phyloP scores from a whole-genome alignment of 2,113 vertebrate genomes.

The Eurypyga helias region DNA sequence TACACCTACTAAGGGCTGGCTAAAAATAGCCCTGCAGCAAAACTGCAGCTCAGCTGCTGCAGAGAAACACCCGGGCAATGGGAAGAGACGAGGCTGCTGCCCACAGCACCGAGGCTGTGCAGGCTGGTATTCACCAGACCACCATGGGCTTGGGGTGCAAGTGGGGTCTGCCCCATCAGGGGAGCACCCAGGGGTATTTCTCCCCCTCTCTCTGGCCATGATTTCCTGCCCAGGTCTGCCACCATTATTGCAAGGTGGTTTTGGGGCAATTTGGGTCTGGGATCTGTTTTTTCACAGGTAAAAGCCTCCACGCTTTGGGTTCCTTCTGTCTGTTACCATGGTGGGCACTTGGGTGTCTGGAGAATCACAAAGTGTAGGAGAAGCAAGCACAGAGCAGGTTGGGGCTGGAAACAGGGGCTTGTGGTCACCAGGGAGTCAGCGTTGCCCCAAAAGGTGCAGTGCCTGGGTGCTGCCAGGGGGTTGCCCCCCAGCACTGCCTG shows the following conservation, averaged over 20 bases:
- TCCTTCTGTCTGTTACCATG: rapidly evolving
- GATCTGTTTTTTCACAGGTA: not conserved
- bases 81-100: not conserved
- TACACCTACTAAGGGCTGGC: not conserved
- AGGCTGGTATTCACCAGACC: not conserved
- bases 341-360: not conserved
- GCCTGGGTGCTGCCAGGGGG: not conserved
- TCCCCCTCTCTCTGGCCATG: rapidly evolving
- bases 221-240: not conserved
- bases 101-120: rapidly evolving
- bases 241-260: too few species aligned
- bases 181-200: not conserved
- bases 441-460: not conserved
- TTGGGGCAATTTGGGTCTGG: not conserved
- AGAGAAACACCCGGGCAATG: not conserved
- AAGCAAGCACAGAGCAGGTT: not conserved
- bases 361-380: not conserved
- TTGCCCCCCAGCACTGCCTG: not conserved
- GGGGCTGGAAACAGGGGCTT: rapidly evolving
- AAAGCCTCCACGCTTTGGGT: not conserved
- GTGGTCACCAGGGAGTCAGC: not conserved
- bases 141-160: rapidly evolving
- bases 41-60: not conserved
- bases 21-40: not conserved
- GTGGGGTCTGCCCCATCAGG: not conserved